phyloP scores from a whole-genome alignment of 2,797 vertebrate genomes.

The Etheostoma nigrum region DNA sequence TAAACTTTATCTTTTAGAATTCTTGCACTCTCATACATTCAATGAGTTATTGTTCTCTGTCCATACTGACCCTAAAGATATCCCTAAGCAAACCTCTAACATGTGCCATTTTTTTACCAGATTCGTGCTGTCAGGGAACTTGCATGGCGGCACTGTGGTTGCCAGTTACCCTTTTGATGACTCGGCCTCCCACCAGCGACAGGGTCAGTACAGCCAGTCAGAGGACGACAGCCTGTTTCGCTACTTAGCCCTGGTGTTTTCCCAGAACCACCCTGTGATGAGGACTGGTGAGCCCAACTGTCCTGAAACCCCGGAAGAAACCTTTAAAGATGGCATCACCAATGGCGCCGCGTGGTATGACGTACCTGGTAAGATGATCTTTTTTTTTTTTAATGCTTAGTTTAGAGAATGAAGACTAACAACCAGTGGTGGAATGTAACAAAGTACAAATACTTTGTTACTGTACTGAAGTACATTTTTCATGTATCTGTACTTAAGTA shows the following conservation, averaged over 20 bases:
- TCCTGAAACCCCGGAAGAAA: slow-evolving; percentile 81
- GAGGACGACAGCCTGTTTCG: slow-evolving; percentile 93
- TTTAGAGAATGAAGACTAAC: neutral
- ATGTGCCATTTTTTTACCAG: slow-evolving; percentile 70
- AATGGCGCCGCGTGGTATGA: slow-evolving; percentile 98
- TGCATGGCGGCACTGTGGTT: slow-evolving; percentile 96
- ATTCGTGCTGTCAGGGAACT: slow-evolving; percentile 96
- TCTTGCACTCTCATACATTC: too few relatives aligned
- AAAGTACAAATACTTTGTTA: too few relatives aligned
- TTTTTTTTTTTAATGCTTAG: neutral
- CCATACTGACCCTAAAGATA: neutral
- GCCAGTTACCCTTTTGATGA: slow-evolving; percentile 99
- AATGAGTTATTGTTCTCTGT: too few relatives aligned
- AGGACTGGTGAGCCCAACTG: slow-evolving; percentile 92
- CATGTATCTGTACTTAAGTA: too few relatives aligned
- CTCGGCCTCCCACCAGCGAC: slow-evolving; percentile 82
- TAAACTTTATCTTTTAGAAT: too few relatives aligned
- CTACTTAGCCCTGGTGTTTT: slow-evolving; percentile 90
- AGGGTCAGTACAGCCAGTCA: slow-evolving; percentile 90
- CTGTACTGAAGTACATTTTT: too few relatives aligned
- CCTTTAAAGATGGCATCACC: slow-evolving; percentile 93
- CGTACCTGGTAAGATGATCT: slow-evolving; percentile 87
- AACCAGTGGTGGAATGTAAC: too few relatives aligned
- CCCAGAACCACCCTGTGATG: slow-evolving; percentile 93
- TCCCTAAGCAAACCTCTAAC: slow-evolving; percentile 1